A percentile compares a stretch with the other conserved stretches of the same genome.
Conservation (phyloP, 2,797 vertebrate genomes). For the Channa striata region DNA sequence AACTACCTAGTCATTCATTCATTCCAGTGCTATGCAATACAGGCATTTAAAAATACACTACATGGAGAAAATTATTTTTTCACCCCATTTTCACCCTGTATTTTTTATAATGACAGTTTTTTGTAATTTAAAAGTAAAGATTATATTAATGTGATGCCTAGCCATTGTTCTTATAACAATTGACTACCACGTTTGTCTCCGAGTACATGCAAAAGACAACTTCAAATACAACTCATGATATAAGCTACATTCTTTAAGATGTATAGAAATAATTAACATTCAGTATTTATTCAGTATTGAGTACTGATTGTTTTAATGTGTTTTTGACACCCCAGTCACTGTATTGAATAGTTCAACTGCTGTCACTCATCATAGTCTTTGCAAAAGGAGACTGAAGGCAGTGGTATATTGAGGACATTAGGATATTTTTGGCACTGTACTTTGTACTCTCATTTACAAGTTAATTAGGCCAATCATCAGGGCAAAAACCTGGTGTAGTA, state of each 20-base stretch:
- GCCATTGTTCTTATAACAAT: too few species aligned
- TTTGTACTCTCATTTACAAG: slow-evolving; percentile 1
- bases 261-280: neutral
- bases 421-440: slow-evolving; percentile 29
- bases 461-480: slow-evolving; percentile 27
- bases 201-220: too few species aligned
- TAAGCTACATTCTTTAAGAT: neutral
- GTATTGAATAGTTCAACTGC: neutral
- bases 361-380: neutral
- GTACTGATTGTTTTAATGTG: too few species aligned
- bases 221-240: neutral
- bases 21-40: too few species aligned
- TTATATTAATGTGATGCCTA: too few species aligned
- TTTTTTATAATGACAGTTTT: too few species aligned
- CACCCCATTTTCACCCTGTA: too few species aligned
- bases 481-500: slow-evolving; percentile 1
- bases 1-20: too few species aligned
- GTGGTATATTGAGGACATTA: slow-evolving; percentile 14
- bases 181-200: neutral
- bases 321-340: neutral
- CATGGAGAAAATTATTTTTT: too few species aligned
- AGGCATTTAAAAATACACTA: too few species aligned
- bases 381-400: neutral
- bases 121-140: too few species aligned
- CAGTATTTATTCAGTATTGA: neutral